Percentiles rank a stretch among this genome's conserved stretches.
Evolutionary conservation across 2,797 vertebrate genomes (phyloP).

Genomic region (Carcharodon carcharias): DNA sequence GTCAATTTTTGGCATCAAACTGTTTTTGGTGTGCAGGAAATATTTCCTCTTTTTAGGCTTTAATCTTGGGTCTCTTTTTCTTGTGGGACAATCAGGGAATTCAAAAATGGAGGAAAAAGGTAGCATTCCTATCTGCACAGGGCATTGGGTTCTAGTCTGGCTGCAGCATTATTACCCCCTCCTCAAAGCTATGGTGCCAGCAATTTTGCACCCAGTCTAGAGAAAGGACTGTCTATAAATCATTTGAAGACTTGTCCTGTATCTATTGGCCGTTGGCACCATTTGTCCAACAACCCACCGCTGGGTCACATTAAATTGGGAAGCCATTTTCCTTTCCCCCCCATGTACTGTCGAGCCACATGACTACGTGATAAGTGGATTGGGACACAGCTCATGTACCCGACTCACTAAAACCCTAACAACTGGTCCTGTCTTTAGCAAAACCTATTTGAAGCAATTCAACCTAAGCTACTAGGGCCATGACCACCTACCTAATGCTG

Average conservation of each 20-base stretch:
- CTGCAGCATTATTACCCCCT: neutral
- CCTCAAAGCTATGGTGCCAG: neutral
- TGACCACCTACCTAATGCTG: neutral
- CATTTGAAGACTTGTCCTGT: neutral
- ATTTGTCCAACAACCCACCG: neutral
- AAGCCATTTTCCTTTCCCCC: neutral
- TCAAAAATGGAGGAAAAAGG: neutral
- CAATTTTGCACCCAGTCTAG: neutral
- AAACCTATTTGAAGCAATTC: neutral
- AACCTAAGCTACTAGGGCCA: neutral
- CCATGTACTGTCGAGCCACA: neutral
- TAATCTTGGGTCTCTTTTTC: neutral
- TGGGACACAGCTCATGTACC: neutral
- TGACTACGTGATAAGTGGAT: neutral
- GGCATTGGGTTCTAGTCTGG: neutral
- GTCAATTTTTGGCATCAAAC: neutral
- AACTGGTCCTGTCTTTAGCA: neutral
- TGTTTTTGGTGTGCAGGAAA: neutral
- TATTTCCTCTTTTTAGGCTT: neutral
- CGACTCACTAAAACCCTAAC: neutral
- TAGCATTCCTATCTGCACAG: neutral
- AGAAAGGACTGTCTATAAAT: neutral
- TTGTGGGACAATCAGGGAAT: neutral
- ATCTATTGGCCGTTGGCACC: neutral
- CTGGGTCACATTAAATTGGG: neutral